phyloP scores from a whole-genome alignment of 2,888 invertebrate species.

The Tipula lateralis region DNA sequence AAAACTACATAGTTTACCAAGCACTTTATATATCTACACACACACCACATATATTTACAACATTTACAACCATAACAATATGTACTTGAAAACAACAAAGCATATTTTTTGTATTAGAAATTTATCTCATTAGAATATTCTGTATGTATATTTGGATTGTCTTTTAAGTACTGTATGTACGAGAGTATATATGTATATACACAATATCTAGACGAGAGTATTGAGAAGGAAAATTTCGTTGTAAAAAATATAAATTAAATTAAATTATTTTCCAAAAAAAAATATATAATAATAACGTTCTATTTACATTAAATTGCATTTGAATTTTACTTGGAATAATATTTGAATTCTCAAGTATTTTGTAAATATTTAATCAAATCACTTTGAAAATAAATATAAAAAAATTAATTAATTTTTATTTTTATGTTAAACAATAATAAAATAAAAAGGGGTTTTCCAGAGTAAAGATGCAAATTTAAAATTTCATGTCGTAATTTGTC shows the following conservation, averaged over 20 bases:
- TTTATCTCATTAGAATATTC: slow-evolving; percentile 13
- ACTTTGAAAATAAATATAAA: neutral
- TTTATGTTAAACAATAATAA: neutral
- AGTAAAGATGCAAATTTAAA: neutral
- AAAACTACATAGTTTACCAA: neutral
- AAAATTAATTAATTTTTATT: slow-evolving; percentile 24
- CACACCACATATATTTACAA: too few relatives aligned
- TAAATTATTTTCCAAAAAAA: neutral
- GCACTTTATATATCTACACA: neutral
- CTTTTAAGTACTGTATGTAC: neutral
- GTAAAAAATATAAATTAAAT: neutral
- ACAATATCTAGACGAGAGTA: neutral
- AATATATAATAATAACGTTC: too few relatives aligned
- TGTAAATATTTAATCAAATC: slow-evolving; percentile 9
- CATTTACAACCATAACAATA: slow-evolving; percentile 3
- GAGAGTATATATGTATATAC: neutral
- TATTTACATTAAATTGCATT: slow-evolving; percentile 19
- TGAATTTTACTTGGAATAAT: neutral
- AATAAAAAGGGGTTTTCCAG: neutral
- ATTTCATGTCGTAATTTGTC: neutral
- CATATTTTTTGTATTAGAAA: neutral
- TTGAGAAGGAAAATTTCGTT: neutral
- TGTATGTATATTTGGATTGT: neutral
- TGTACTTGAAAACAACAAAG: neutral
- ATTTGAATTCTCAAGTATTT: slow-evolving; percentile 24